A percentile compares a stretch with the other conserved stretches of the same genome.
phyloP scores from a whole-genome alignment of 1,140 invertebrate genomes.

The Orchestia grillus region DNA sequence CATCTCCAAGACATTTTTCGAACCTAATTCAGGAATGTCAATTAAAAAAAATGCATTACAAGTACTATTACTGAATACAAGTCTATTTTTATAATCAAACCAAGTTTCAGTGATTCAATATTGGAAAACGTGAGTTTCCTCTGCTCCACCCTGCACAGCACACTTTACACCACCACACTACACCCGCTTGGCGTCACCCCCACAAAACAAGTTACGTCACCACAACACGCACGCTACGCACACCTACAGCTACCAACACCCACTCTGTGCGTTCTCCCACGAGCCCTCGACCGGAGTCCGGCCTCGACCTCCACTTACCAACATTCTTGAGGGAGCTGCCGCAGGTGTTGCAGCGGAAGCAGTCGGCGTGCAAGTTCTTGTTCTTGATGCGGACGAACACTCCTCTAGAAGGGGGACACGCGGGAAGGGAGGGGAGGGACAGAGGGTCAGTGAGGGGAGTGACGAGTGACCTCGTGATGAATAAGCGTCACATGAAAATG shows the following conservation, averaged over 20 bases:
- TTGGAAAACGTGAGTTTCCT: no score
- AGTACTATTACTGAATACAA: no score
- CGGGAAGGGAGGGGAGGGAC: neutral
- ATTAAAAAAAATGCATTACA: no score
- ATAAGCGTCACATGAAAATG: neutral
- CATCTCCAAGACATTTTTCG: no score
- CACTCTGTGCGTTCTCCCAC: neutral
- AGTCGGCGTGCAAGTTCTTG: slow-evolving; percentile 95
- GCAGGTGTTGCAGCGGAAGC: slow-evolving; percentile 96
- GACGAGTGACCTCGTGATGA: neutral
- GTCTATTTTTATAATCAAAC: no score
- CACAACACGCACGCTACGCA: neutral
- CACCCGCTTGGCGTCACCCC: no score
- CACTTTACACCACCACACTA: no score
- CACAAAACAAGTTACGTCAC: neutral
- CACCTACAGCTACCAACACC: neutral
- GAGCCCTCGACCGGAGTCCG: no score
- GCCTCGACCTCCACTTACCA: slow-evolving; percentile 72
- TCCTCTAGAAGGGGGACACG: slow-evolving; percentile 77
- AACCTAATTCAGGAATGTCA: no score
- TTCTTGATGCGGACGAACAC: slow-evolving; percentile 97
- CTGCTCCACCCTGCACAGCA: no score
- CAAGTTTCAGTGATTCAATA: no score
- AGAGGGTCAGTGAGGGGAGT: slow-evolving; percentile 28
- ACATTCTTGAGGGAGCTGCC: slow-evolving; percentile 95